These are phyloP conservation scores for Leguminivora glycinivorella DNA, from an alignment of 1,140 invertebrate genomes.

Conservation along the genomic window DNA sequence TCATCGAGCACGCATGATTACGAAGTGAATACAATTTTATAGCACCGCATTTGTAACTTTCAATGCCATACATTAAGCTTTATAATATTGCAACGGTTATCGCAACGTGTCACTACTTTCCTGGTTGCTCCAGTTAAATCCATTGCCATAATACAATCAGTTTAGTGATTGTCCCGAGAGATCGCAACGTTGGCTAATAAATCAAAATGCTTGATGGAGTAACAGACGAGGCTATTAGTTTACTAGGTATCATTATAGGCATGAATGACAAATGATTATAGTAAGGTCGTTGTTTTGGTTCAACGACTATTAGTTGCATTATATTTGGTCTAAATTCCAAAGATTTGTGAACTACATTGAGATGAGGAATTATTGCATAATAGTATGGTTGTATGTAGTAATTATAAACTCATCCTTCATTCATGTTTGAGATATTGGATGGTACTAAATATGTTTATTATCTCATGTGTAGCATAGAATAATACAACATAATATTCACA, in stretches of 20 bases:
- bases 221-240: constrained; percentile 12
- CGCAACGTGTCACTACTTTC: constrained; percentile 27
- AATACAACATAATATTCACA: too few relatives aligned
- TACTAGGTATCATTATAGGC: constrained; percentile 20
- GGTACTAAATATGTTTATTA: too few relatives aligned
- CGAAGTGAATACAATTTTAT: constrained; percentile 8
- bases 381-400: too few relatives aligned
- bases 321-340: not conserved
- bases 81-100: constrained; percentile 5
- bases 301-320: not conserved
- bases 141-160: constrained; percentile 32
- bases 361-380: too few relatives aligned
- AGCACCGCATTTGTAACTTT: constrained; percentile 12
- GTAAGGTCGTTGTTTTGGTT: constrained; percentile 2
- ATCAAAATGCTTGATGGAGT: constrained; percentile 29
- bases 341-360: not conserved
- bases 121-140: constrained; percentile 37
- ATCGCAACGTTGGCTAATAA: constrained; percentile 31
- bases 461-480: too few relatives aligned
- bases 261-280: constrained; percentile 12
- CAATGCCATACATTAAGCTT: not conserved
- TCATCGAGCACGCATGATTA: constrained; percentile 19
- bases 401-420: too few relatives aligned
- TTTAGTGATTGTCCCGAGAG: constrained; percentile 32
- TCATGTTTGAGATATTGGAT: too few relatives aligned